Conservation (phyloP, 1,140 invertebrate genomes). For the Streblospio benedicti region DNA sequence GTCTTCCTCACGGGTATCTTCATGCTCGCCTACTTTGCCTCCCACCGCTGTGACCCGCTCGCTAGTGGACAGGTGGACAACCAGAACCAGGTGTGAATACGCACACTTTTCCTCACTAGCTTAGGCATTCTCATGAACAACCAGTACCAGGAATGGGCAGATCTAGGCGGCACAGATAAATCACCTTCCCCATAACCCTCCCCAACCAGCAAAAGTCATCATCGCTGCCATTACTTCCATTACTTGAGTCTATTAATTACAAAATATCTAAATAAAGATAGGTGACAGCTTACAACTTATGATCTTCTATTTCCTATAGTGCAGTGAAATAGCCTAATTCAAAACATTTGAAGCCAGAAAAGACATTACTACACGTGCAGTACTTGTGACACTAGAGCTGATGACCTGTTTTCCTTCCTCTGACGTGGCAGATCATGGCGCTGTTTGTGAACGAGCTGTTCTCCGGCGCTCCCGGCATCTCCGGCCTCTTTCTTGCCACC, state of each 20-base stretch:
- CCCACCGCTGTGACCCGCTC: slow-evolving; percentile 9
- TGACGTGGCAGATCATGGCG: slow-evolving; percentile 9
- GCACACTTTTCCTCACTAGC: background rate
- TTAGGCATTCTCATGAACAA: background rate
- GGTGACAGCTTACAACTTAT: too few species aligned
- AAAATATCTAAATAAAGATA: background rate
- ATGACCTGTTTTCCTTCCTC: too few species aligned
- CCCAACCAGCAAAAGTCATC: too few species aligned
- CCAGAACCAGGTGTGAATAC: background rate
- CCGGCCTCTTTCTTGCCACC: slow-evolving; percentile 13
- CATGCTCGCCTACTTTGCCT: slow-evolving; percentile 5
- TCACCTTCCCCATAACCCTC: too few species aligned
- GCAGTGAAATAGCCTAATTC: too few species aligned
- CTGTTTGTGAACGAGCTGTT: slow-evolving; percentile 9
- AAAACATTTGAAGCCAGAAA: too few species aligned
- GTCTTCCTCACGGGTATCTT: background rate
- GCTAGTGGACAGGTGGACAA: background rate
- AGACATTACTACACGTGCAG: too few species aligned
- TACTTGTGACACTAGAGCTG: too few species aligned
- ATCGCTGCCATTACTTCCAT: background rate
- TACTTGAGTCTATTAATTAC: background rate
- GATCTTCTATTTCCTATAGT: too few species aligned
- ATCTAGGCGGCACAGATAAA: too few species aligned
- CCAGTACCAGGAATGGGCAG: background rate
- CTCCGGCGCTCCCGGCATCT: background rate